phyloP scores from a whole-genome alignment of 2,113 vertebrate species.

The Dicaeum eximium region DNA sequence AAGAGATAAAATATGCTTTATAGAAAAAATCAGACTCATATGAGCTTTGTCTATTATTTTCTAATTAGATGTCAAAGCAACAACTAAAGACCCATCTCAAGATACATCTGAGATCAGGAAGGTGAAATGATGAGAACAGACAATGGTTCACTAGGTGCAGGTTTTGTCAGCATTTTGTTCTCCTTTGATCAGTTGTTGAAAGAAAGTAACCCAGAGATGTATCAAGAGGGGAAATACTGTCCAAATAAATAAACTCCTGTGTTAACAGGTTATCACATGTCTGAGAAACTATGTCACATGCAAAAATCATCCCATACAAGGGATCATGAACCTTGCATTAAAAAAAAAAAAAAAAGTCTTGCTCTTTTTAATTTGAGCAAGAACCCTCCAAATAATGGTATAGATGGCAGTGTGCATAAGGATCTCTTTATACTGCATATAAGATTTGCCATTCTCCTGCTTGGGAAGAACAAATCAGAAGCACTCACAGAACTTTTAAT shows the following conservation, averaged over 20 bases:
- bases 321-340: not conserved
- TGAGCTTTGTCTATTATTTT: not conserved
- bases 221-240: not conserved
- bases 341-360: not conserved
- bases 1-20: not conserved
- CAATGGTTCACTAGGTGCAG: not conserved
- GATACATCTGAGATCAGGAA: not conserved
- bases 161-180: not conserved
- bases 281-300: not conserved
- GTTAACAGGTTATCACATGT: not conserved
- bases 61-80: not conserved
- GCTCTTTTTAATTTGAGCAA: not conserved
- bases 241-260: not conserved
- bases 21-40: not conserved
- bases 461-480: not conserved
- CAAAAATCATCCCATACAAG: not conserved
- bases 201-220: not conserved
- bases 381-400: not conserved
- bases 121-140: not conserved
- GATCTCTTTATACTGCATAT: not conserved
- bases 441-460: not conserved
- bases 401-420: not conserved
- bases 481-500: not conserved
- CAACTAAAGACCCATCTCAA: not conserved
- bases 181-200: not conserved